phyloP scores from a whole-genome alignment of 1,140 invertebrate genomes.

The Brachionus koreanus region DNA sequence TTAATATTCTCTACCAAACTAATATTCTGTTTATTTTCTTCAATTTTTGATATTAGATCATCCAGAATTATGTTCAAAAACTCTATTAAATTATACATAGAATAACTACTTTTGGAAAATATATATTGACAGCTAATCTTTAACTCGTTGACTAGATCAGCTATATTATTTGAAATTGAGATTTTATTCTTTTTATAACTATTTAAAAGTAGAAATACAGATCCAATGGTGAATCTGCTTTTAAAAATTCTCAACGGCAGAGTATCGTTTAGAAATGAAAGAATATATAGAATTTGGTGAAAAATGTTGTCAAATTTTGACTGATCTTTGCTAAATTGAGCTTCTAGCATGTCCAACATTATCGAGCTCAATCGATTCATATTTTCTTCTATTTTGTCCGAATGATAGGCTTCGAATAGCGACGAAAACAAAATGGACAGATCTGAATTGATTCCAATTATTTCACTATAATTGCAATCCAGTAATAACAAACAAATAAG shows the following conservation, averaged over 20 bases:
- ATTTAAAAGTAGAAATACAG: neutral
- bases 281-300: neutral
- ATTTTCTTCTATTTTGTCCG: neutral
- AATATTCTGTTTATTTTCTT: neutral
- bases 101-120: constrained; percentile 22
- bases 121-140: neutral
- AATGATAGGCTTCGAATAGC: neutral
- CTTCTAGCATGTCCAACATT: neutral
- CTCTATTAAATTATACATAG: constrained; percentile 34
- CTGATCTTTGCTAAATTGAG: neutral
- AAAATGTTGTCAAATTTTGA: neutral
- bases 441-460: neutral
- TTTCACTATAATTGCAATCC: neutral
- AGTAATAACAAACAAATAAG: neutral
- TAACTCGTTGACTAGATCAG: neutral
- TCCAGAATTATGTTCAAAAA: neutral
- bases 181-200: neutral
- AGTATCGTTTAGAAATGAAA: neutral
- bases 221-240: neutral
- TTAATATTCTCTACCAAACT: neutral
- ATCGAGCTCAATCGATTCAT: neutral
- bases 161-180: neutral
- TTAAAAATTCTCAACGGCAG: neutral
- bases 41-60: neutral
- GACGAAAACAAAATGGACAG: neutral